phyloP scores from a whole-genome alignment of 2,888 invertebrate species.

The Dendrolimus pini region DNA sequence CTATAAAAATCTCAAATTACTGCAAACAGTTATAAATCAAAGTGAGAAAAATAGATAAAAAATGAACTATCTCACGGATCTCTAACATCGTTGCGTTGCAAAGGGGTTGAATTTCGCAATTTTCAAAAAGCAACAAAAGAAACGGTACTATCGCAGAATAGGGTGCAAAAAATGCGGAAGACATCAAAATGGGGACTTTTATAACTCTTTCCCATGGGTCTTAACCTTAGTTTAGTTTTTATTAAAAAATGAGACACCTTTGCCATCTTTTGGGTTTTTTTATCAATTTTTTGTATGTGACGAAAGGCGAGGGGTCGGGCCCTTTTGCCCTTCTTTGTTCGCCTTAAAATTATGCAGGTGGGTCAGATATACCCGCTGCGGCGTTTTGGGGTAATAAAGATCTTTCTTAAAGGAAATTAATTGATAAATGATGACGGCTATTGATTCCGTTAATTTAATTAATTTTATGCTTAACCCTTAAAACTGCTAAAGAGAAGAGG shows the following conservation, averaged over 20 bases:
- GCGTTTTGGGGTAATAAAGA: slow-evolving; percentile 25
- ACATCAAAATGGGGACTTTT: slow-evolving; percentile 49
- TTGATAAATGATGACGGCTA: too few species aligned
- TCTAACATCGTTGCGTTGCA: slow-evolving; percentile 30
- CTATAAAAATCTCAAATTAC: slow-evolving; percentile 74
- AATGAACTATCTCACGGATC: slow-evolving; percentile 66
- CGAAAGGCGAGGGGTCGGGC: slow-evolving; percentile 55
- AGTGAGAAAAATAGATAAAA: slow-evolving; percentile 38
- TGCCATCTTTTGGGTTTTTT: slow-evolving; percentile 70
- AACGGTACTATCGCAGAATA: slow-evolving; percentile 62
- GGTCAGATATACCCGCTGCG: slow-evolving; percentile 41
- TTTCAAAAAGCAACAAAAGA: slow-evolving; percentile 38
- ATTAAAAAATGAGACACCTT: slow-evolving; percentile 71
- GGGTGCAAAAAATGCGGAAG: slow-evolving; percentile 56
- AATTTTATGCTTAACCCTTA: too few species aligned
- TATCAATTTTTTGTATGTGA: slow-evolving; percentile 31
- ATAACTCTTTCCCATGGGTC: slow-evolving; percentile 76
- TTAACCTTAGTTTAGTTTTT: slow-evolving; percentile 68
- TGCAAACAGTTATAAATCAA: slow-evolving; percentile 74
- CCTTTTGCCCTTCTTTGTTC: slow-evolving; percentile 47
- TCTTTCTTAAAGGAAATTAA: slow-evolving; percentile 2
- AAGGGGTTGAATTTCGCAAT: slow-evolving; percentile 65
- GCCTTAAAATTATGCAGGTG: slow-evolving; percentile 61
- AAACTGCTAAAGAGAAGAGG: too few species aligned
- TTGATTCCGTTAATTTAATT: too few species aligned